phyloP scores from a whole-genome alignment of 2,888 invertebrate species.

The Pelosia muscerda region DNA sequence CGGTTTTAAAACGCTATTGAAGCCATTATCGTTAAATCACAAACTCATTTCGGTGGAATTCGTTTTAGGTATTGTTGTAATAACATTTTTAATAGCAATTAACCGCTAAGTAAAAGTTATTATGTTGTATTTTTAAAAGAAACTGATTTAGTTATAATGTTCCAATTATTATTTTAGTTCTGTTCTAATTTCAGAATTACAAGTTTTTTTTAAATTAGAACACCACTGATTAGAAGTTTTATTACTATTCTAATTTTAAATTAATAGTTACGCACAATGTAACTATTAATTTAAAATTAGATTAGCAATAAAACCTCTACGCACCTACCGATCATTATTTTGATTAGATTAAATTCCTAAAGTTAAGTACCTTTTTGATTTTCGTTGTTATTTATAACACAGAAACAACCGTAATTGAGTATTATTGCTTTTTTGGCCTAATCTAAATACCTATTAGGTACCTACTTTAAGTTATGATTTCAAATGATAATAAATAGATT shows the following conservation, averaged over 20 bases:
- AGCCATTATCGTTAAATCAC: neutral
- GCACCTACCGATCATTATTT: constrained; percentile 2
- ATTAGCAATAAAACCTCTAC: neutral
- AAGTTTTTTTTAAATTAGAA: neutral
- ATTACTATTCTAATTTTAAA: neutral
- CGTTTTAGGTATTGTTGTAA: neutral
- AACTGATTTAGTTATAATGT: neutral
- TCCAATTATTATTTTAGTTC: neutral
- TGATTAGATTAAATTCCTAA: constrained; percentile 2
- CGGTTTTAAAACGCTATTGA: constrained; percentile 1
- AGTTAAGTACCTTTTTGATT: neutral
- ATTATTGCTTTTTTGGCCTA: neutral
- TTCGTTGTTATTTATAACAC: neutral
- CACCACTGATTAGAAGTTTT: neutral
- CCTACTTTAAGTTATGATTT: too few species aligned
- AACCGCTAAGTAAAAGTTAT: neutral
- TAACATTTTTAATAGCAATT: neutral
- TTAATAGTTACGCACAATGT: neutral
- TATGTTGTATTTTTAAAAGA: neutral
- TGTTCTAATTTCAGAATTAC: neutral
- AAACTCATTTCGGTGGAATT: neutral
- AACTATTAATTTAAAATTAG: constrained; percentile 1
- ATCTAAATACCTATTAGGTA: too few species aligned
- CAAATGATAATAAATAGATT: too few species aligned
- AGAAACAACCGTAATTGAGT: neutral